A percentile compares a stretch with the other conserved stretches of the same genome.
Evolutionary conservation across 2,113 vertebrate genomes (phyloP).

Genomic region (Seriola rivoliana): DNA sequence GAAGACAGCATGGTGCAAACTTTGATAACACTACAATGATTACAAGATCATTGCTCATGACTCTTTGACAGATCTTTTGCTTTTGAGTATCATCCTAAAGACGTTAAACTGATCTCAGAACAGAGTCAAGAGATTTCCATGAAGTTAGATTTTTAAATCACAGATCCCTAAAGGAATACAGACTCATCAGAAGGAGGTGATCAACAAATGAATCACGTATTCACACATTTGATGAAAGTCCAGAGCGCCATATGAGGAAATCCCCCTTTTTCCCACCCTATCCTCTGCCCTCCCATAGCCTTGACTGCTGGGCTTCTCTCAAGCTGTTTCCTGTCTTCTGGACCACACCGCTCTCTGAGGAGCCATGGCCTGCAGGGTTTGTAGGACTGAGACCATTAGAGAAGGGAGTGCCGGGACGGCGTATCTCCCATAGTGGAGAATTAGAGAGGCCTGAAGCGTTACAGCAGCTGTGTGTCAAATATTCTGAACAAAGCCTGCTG

Average conservation of each 20-base stretch:
- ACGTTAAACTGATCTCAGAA: slow-evolving; percentile 7
- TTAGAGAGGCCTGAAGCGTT: slow-evolving; percentile 22
- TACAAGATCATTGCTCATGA: neutral
- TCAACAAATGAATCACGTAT: slow-evolving; percentile 8
- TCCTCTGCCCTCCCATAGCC: slow-evolving; percentile 80
- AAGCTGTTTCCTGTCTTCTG: slow-evolving; percentile 89
- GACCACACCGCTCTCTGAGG: slow-evolving; percentile 79
- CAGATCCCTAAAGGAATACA: neutral
- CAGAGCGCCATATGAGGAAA: slow-evolving; percentile 80
- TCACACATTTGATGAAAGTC: slow-evolving; percentile 59
- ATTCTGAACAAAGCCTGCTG: slow-evolving; percentile 9
- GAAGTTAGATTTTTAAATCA: neutral
- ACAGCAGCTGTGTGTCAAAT: slow-evolving; percentile 29
- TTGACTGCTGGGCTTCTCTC: slow-evolving; percentile 83
- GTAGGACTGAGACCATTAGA: slow-evolving; percentile 50
- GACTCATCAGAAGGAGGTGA: neutral
- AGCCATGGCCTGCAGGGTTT: slow-evolving; percentile 68
- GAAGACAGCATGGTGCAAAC: slow-evolving; percentile 1
- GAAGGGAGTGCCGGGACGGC: slow-evolving; percentile 37
- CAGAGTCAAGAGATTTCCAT: neutral
- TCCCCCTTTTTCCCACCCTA: slow-evolving; percentile 75
- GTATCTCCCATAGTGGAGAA: slow-evolving; percentile 27
- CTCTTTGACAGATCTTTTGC: no score
- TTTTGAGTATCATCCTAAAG: neutral
- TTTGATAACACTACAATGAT: slow-evolving; percentile 17